Conservation (phyloP, 1,140 invertebrate species). For the Diorhabda elongata region DNA sequence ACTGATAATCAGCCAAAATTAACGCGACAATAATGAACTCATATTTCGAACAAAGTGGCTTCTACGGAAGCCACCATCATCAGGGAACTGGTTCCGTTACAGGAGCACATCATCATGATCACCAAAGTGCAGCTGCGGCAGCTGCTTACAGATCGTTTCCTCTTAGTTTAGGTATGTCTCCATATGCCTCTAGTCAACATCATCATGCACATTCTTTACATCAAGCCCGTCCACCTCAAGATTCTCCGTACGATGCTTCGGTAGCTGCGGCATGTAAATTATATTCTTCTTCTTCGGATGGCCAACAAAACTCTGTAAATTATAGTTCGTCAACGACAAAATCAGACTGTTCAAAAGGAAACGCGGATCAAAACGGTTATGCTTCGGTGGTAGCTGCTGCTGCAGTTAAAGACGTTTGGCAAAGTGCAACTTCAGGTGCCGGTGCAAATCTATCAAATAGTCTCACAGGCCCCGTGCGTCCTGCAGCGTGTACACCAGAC, state of each 20-base stretch:
- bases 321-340: conserved; percentile 54
- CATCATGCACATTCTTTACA: conserved; percentile 76
- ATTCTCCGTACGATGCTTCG: conserved; percentile 83
- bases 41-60: conserved; percentile 91
- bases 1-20: conserved; percentile 39
- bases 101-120: conserved; percentile 63
- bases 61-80: conserved; percentile 85
- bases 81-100: conserved; percentile 61
- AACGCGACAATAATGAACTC: conserved; percentile 75
- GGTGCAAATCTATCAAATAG: conserved; percentile 56
- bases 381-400: conserved; percentile 61
- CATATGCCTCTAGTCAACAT: conserved; percentile 69
- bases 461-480: conserved; percentile 61
- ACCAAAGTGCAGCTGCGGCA: conserved; percentile 60
- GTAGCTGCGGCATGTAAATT: conserved; percentile 83
- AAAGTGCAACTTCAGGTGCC: conserved; percentile 56
- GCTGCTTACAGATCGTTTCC: conserved; percentile 77
- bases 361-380: conserved; percentile 62
- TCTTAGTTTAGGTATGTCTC: conserved; percentile 76
- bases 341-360: conserved; percentile 48
- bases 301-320: conserved; percentile 56
- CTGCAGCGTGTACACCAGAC: conserved; percentile 82
- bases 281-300: conserved; percentile 65
- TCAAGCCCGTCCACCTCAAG: conserved; percentile 74
- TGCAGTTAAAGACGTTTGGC: conserved; percentile 65